phyloP scores from a whole-genome alignment of 2,888 invertebrate genomes.

The Melipona beecheii region DNA sequence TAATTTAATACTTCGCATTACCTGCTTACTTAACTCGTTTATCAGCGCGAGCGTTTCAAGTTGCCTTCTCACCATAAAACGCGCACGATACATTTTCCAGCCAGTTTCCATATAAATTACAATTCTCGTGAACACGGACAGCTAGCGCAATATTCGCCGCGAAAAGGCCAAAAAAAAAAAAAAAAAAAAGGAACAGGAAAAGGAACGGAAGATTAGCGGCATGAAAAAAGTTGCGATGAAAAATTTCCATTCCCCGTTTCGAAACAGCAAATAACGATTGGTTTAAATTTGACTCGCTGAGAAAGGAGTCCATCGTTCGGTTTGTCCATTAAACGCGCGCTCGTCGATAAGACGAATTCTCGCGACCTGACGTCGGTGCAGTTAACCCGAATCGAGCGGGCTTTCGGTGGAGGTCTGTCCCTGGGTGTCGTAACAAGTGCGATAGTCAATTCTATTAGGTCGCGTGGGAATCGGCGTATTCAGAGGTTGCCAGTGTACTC shows the following conservation, averaged over 20 bases:
- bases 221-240: neutral
- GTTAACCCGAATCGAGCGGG: constrained; percentile 42
- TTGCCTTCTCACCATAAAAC: no score
- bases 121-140: no score
- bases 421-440: constrained; percentile 58
- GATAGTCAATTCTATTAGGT: constrained; percentile 63
- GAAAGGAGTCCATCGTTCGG: neutral
- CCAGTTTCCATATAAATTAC: no score
- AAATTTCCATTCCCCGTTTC: neutral
- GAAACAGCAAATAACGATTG: neutral
- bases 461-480: constrained; percentile 60
- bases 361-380: constrained; percentile 2
- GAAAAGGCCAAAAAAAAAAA: no score
- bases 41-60: no score
- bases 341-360: constrained; percentile 34
- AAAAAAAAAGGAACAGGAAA: no score
- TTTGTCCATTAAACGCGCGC: neutral
- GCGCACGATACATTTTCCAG: no score
- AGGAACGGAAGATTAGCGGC: neutral
- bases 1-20: no score
- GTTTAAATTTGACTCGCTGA: neutral
- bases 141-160: neutral
- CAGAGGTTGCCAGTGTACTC: constrained; percentile 36
- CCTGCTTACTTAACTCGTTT: no score
- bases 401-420: constrained; percentile 7